These are phyloP conservation scores for Barnardius zonarius DNA, from an alignment of 2,113 vertebrate genomes.

Conservation along the genomic window DNA sequence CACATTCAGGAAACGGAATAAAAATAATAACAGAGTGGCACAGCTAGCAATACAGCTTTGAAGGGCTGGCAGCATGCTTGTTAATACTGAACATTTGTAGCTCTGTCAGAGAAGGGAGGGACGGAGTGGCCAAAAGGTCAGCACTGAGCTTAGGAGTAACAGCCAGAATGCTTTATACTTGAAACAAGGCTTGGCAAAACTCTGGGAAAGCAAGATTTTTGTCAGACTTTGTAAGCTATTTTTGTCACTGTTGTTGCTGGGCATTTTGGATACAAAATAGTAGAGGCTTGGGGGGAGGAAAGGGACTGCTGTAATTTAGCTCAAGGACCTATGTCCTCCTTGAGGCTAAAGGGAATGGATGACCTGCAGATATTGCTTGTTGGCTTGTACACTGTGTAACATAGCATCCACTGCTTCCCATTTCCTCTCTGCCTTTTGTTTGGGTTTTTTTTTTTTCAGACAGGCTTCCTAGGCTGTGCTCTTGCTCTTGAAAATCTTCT, in stretches of 20 bases:
- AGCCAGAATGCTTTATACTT: background rate
- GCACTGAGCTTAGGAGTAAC: background rate
- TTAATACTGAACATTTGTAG: background rate
- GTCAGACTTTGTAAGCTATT: constrained; percentile 17
- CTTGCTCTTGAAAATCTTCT: background rate
- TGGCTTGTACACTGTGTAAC: constrained; percentile 26
- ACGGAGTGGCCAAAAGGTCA: background rate
- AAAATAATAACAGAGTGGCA: background rate
- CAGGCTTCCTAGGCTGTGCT: background rate
- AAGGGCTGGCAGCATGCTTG: background rate
- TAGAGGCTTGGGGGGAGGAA: background rate
- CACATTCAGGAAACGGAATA: background rate
- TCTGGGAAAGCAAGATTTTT: background rate
- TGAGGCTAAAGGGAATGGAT: background rate
- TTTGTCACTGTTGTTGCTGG: constrained; percentile 20
- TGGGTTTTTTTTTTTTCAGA: background rate
- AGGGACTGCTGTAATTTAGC: background rate
- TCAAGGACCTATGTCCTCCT: background rate
- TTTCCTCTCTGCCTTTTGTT: constrained; percentile 34
- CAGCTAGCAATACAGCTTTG: background rate
- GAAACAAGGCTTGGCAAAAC: constrained; percentile 34
- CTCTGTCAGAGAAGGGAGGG: background rate
- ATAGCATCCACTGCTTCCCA: background rate
- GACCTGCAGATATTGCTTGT: constrained; percentile 6
- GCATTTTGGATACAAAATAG: constrained; percentile 35